Conservation (phyloP, 2,888 invertebrate genomes). For the Blastobasis lacticolella region DNA sequence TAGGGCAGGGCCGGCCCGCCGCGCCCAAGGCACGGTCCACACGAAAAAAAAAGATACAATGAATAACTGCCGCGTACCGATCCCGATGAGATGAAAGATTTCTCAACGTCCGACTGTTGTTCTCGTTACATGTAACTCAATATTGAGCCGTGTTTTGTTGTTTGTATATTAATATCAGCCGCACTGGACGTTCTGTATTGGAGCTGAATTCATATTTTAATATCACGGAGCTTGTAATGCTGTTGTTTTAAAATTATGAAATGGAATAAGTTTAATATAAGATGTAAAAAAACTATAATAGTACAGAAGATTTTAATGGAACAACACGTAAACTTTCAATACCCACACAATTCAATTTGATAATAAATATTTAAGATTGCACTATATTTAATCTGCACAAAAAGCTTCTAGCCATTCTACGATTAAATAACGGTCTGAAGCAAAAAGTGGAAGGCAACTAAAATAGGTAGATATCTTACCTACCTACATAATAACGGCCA, state of each 20-base stretch:
- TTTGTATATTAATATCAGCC: constrained; percentile 14
- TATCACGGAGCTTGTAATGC: too few species aligned
- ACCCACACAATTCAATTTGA: too few species aligned
- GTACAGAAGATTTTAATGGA: too few species aligned
- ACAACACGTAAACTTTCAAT: too few species aligned
- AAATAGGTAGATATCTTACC: constrained; percentile 22
- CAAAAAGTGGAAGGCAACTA: constrained; percentile 29
- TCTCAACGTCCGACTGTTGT: constrained; percentile 60
- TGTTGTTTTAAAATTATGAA: too few species aligned
- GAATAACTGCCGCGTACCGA: constrained; percentile 56
- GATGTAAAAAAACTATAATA: too few species aligned
- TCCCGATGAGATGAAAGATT: constrained; percentile 67
- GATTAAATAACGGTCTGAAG: constrained; percentile 8
- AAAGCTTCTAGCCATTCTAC: constrained; percentile 7
- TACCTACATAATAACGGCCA: constrained; percentile 56
- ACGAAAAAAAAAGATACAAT: constrained; percentile 58
- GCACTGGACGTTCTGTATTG: too few species aligned
- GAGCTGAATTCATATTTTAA: too few species aligned
- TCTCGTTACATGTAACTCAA: constrained; percentile 62
- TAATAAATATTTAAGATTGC: too few species aligned
- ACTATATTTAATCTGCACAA: too few species aligned
- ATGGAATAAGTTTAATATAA: too few species aligned
- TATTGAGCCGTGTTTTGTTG: constrained; percentile 46
- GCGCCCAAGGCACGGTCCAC: constrained; percentile 44
- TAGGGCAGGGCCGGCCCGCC: constrained; percentile 64